Conservation (phyloP, 2,113 vertebrate genomes). For the Erythrolamprus reginae region DNA sequence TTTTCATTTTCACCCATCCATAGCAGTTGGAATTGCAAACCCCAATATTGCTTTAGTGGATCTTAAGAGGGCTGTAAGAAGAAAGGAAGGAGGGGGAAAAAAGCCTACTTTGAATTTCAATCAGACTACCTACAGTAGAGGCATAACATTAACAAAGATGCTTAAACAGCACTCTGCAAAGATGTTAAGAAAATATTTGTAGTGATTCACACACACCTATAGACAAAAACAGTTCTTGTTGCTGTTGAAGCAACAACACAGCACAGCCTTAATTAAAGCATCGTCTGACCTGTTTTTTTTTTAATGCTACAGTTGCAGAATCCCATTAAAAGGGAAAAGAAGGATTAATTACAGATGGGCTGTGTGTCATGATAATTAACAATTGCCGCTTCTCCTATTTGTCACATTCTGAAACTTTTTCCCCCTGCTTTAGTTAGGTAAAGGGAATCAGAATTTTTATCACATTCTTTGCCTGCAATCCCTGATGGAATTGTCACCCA, state of each 20-base stretch:
- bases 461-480: constrained; percentile 58
- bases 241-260: constrained; percentile 58
- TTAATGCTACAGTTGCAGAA: constrained; percentile 59
- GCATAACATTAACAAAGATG: constrained; percentile 59
- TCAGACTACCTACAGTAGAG: constrained; percentile 56
- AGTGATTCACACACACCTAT: constrained; percentile 61
- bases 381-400: constrained; percentile 60
- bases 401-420: constrained; percentile 60
- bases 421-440: constrained; percentile 50
- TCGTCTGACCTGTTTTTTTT: constrained; percentile 60
- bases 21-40: neutral
- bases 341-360: constrained; percentile 62
- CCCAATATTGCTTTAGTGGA: constrained; percentile 44
- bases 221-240: constrained; percentile 66
- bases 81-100: constrained; percentile 25
- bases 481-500: constrained; percentile 62
- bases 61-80: constrained; percentile 45
- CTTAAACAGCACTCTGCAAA: constrained; percentile 65
- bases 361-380: constrained; percentile 68
- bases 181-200: constrained; percentile 70
- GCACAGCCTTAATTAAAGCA: constrained; percentile 63
- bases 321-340: constrained; percentile 50
- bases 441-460: constrained; percentile 66
- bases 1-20: constrained; percentile 12
- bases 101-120: constrained; percentile 57